A percentile compares a stretch with the other conserved stretches of the same genome.
phyloP scores from a whole-genome alignment of 2,888 invertebrate genomes.

The Lochmaea crataegi region DNA sequence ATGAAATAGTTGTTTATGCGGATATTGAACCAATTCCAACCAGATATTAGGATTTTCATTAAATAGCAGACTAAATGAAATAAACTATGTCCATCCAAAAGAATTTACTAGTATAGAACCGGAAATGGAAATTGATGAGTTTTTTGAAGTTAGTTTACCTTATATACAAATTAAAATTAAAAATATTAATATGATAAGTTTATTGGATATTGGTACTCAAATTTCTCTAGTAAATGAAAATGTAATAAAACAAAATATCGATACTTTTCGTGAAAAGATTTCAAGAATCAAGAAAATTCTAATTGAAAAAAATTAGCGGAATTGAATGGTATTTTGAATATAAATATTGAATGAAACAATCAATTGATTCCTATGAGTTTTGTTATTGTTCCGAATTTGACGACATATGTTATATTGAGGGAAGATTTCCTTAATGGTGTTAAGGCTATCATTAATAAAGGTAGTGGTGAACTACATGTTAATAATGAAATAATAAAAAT shows the following conservation, averaged over 20 bases:
- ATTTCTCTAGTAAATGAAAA: no score
- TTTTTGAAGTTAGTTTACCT: no score
- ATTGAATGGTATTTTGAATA: neutral
- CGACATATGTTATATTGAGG: neutral
- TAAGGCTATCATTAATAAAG: neutral
- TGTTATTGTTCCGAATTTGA: conserved; percentile 1
- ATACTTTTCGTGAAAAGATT: neutral
- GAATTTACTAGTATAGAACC: no score
- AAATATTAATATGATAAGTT: no score
- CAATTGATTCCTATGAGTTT: neutral
- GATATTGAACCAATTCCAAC: no score
- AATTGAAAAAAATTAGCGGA: conserved; percentile 14
- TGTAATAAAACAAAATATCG: neutral
- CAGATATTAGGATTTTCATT: no score
- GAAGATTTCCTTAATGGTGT: conserved; percentile 1
- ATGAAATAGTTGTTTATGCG: no score
- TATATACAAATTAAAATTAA: no score
- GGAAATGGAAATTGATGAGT: no score
- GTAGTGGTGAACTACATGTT: neutral
- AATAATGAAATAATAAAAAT: conserved; percentile 8
- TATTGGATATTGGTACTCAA: no score
- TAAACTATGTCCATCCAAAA: no score
- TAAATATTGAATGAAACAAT: neutral
- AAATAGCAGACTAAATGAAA: no score
- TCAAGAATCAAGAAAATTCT: neutral